Base-by-base conservation (phyloP, 2,797 vertebrate genomes). In the Alouatta caraya region DNA sequence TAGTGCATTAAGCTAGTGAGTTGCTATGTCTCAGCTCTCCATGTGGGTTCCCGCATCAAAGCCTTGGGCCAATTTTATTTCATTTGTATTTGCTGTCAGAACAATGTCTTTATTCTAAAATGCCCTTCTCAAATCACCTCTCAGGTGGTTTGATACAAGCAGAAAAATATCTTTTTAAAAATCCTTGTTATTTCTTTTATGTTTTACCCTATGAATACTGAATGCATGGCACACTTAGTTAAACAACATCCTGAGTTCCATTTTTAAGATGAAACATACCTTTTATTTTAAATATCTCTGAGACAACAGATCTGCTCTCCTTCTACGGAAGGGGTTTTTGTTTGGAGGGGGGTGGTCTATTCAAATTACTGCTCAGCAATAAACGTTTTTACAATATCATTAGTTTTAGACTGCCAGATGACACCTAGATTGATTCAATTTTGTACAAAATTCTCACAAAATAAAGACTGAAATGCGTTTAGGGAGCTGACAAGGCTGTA, bases 71-170 rank as follows among this genome's bases (percentile, higher is more conserved):
- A 98, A 98, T 99, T 99, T 99, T 98, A 98, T 99, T 98, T 98
- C 98, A 98, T 99, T 99, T 98, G 97, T 99, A 98, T 98, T 98
- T 98, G 97, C 98, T 98, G 98, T 98, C 98, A 98, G 98, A 98
- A 97, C 98, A 99, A 99, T 98, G 98, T 99, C 99, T 99, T 98
- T 99, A 98, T 99, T 99, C 98, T 97, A 97, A 98, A 98, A 98
- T 98, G 97, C 97, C 97, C 98, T 98, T 98, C 98, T 98, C 97
- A 91, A 98, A 98, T 98, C 98, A 98, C 98, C 98, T 98, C 98
- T 99, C 98, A 98, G 98, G 98, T 99, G 98, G 97, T 96, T 98
- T 97, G 97, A 98, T 96, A 98, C 97, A 98, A 98, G 97, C 97
- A 98, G 96, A 97, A 98, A 97, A 97, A 96, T 95, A 97, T 93